These are phyloP conservation scores for Drosophila sucinea DNA, from an alignment of 1,140 invertebrate genomes.

Conservation along the genomic window DNA sequence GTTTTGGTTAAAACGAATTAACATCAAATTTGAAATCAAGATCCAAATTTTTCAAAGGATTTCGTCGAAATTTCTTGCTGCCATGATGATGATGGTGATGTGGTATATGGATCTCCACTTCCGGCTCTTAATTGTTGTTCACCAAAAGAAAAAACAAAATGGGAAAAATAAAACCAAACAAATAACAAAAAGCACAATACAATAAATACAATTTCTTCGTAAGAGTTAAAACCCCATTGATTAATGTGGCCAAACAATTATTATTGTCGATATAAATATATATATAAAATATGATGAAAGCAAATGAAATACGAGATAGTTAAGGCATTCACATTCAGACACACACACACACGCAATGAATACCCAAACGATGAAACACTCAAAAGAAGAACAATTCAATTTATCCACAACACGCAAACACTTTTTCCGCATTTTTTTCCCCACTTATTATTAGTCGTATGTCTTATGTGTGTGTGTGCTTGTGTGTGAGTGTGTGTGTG, in stretches of 20 bases:
- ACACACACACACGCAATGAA: conserved; percentile 29
- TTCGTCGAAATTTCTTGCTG: conserved; percentile 79
- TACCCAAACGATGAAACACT: conserved; percentile 4
- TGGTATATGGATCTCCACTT: conserved; percentile 77
- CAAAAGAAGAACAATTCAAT: conserved; percentile 53
- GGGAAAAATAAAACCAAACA: conserved; percentile 10
- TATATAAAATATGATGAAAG: conserved; percentile 56
- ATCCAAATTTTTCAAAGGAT: conserved; percentile 82
- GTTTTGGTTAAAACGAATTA: conserved; percentile 80
- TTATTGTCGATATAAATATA: conserved; percentile 17
- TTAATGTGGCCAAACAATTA: conserved; percentile 8
- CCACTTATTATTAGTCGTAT: conserved; percentile 4
- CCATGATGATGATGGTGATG: conserved; percentile 83
- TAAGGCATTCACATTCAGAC: conserved; percentile 44
- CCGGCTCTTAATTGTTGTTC: conserved; percentile 65
- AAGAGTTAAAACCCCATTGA: conserved; percentile 8
- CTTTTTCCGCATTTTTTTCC: conserved; percentile 45
- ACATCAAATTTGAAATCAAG: conserved; percentile 83
- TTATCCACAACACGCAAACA: conserved; percentile 57
- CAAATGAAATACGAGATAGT: conserved; percentile 57
- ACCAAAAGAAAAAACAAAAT: conserved; percentile 57
- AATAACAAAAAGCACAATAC: conserved; percentile 13
- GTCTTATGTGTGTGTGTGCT: too few relatives aligned
- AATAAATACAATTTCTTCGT: conserved; percentile 42
- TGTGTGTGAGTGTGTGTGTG: not conserved